Conservation (phyloP, 2,113 vertebrate genomes). For the Cyphomyrus discorhynchus region DNA sequence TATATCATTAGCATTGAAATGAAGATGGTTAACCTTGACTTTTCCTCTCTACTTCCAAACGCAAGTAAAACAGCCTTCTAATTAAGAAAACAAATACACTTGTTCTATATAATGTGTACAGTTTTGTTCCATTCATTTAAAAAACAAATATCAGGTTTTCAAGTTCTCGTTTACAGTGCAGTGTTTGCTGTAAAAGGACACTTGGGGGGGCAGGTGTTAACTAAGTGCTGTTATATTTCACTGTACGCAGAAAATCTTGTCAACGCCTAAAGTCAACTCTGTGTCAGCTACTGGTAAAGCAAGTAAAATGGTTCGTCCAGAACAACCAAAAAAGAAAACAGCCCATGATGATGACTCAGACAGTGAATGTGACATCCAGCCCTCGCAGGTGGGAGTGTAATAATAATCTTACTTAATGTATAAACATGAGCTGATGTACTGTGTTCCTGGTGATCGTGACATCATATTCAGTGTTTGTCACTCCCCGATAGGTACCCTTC, state of each 20-base stretch:
- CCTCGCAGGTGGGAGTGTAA: constrained; percentile 27
- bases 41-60: not conserved
- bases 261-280: not conserved
- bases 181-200: not conserved
- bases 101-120: not conserved
- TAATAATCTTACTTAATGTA: not conserved
- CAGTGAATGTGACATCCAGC: constrained; percentile 25
- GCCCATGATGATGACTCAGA: constrained; percentile 7
- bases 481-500: not conserved
- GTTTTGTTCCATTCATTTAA: not conserved
- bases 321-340: not conserved
- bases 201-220: not conserved
- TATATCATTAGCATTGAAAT: not conserved
- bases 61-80: not conserved
- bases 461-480: not conserved
- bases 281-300: not conserved
- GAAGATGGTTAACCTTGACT: not conserved
- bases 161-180: not conserved
- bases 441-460: not conserved
- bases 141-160: not conserved
- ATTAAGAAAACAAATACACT: not conserved
- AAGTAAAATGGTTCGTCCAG: not conserved
- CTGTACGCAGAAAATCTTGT: not conserved
- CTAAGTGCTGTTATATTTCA: not conserved
- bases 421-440: not conserved